Percentiles rank a stretch among this genome's conserved stretches.
These are phyloP conservation scores for Poecilia picta DNA, from an alignment of 2,797 vertebrate species.

Conservation along the genomic window DNA sequence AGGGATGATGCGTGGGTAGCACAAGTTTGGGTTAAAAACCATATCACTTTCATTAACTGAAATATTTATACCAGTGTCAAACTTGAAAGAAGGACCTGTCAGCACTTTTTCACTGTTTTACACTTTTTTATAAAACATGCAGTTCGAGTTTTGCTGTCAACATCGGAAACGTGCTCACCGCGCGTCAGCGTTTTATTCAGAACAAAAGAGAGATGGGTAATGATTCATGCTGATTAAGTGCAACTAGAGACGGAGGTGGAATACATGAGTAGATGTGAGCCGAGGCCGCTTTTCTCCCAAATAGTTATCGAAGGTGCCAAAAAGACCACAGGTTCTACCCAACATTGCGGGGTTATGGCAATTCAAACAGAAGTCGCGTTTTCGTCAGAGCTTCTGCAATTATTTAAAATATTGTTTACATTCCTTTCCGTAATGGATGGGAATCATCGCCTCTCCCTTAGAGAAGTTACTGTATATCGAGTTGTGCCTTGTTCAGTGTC, in stretches of 20 bases:
- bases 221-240: background rate
- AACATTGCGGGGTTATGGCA: background rate
- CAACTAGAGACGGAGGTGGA: background rate
- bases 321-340: background rate
- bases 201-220: background rate
- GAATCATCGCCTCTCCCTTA: constrained; percentile 26
- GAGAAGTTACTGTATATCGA: constrained; percentile 37
- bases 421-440: constrained; percentile 31
- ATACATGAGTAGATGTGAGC: background rate
- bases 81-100: background rate
- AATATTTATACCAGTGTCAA: background rate
- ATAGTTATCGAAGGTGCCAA: background rate
- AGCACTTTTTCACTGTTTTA: background rate
- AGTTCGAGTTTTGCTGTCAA: background rate
- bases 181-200: background rate
- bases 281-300: too few species aligned
- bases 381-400: background rate
- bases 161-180: background rate
- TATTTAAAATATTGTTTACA: constrained; percentile 44
- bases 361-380: background rate
- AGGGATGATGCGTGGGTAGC: background rate
- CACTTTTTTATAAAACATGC: background rate
- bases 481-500: constrained; percentile 52
- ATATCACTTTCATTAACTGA: background rate
- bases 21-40: background rate